phyloP scores from a whole-genome alignment of 2,797 vertebrate genomes.

The Argentina silus region DNA sequence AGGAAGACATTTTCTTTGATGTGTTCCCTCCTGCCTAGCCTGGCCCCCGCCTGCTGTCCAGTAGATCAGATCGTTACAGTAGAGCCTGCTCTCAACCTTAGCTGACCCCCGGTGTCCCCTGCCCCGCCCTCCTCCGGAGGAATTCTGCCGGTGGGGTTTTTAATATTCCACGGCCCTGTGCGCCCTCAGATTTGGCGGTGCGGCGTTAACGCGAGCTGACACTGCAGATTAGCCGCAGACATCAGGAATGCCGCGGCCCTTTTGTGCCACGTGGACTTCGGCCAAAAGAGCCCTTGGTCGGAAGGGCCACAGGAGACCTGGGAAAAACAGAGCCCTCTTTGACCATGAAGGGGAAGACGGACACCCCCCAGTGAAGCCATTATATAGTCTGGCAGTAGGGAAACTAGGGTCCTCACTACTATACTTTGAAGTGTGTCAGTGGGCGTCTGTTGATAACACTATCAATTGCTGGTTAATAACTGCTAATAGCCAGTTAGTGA shows the following conservation, averaged over 20 bases:
- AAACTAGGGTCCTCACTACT: not conserved
- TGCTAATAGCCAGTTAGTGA: no score
- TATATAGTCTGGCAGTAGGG: not conserved
- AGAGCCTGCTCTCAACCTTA: slow-evolving; percentile 67
- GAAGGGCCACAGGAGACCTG: slow-evolving; percentile 77
- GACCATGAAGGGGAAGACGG: slow-evolving; percentile 42
- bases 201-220: slow-evolving; percentile 99
- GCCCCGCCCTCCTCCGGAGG: slow-evolving; percentile 76
- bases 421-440: not conserved
- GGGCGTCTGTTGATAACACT: no score
- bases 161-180: slow-evolving; percentile 93
- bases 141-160: slow-evolving; percentile 94
- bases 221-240: slow-evolving; percentile 99
- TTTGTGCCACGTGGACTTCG: slow-evolving; percentile 94
- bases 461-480: no score
- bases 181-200: slow-evolving; percentile 95
- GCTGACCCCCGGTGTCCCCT: slow-evolving; percentile 64
- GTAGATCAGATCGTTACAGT: slow-evolving; percentile 69
- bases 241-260: slow-evolving; percentile 95
- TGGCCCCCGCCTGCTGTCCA: slow-evolving; percentile 57
- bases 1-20: slow-evolving; percentile 69
- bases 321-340: slow-evolving; percentile 60
- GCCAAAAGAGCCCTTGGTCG: slow-evolving; percentile 91
- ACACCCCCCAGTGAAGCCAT: slow-evolving; percentile 13
- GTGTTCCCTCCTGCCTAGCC: slow-evolving; percentile 52